phyloP scores from a whole-genome alignment of 2,888 invertebrate genomes.

The Diaperis boleti region DNA sequence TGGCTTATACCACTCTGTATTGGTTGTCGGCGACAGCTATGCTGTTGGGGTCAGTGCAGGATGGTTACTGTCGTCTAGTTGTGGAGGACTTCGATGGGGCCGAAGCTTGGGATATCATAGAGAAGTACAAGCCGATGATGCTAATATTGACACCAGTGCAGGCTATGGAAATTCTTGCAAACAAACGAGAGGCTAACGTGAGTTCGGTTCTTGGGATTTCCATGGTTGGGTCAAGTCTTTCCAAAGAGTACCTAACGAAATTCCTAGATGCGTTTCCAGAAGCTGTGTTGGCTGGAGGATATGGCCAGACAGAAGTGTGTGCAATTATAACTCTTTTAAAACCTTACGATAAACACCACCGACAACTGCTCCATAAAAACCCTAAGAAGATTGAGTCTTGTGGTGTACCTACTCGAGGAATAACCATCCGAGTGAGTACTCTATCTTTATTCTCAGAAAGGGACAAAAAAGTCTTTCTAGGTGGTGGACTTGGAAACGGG shows the following conservation, averaged over 20 bases:
- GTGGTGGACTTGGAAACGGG: conserved; percentile 53
- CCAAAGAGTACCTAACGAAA: conserved; percentile 14
- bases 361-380: conserved; percentile 52
- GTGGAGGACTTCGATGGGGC: conserved; percentile 15
- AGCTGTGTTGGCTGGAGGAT: conserved; percentile 55
- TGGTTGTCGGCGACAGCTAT: conserved; percentile 21
- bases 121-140: conserved; percentile 37
- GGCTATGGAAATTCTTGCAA: conserved; percentile 14
- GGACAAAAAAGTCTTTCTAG: conserved; percentile 8
- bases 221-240: conserved; percentile 6
- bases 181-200: conserved; percentile 3
- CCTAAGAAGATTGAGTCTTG: conserved; percentile 46
- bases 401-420: conserved; percentile 53
- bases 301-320: conserved; percentile 61
- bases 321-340: conserved; percentile 55
- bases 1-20: conserved; percentile 15
- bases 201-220: neutral
- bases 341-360: conserved; percentile 50
- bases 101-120: conserved; percentile 19
- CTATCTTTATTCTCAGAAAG: too few relatives aligned
- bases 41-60: neutral
- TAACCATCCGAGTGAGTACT: conserved; percentile 54
- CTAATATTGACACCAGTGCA: conserved; percentile 6
- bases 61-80: conserved; percentile 13
- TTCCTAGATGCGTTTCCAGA: conserved; percentile 50